Evolutionary conservation across 30 jellyfish, hydroid and myxozoan genomes (phyloP).

Genomic region (Rhopilema esculentum): DNA sequence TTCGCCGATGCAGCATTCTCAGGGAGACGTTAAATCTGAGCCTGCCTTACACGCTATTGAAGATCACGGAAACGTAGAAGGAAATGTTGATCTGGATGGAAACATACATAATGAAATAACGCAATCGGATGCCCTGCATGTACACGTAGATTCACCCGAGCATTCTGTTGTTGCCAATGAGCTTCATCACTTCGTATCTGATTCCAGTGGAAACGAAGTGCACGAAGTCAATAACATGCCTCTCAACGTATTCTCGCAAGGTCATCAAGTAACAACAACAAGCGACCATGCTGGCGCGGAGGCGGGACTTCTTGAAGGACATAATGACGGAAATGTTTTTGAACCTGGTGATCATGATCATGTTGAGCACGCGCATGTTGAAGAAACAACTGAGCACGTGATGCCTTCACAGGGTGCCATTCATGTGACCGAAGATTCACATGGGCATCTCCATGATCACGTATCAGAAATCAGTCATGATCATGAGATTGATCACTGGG

Average conservation of each 20-base stretch:
- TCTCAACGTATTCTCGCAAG: slow-evolving; percentile 19
- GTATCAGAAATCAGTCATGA: not conserved
- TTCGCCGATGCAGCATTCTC: not conserved
- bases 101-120: not conserved
- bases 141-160: not conserved
- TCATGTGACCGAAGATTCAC: slow-evolving; percentile 50
- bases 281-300: slow-evolving; percentile 50
- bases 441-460: slow-evolving; percentile 36
- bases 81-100: not conserved
- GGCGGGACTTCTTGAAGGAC: slow-evolving; percentile 1
- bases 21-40: slow-evolving; percentile 12
- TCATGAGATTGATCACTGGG: slow-evolving; percentile 1
- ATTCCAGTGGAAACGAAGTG: slow-evolving; percentile 40
- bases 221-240: slow-evolving; percentile 42
- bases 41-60: slow-evolving; percentile 4
- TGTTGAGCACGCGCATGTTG: not conserved
- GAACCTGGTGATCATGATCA: not conserved
- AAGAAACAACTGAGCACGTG: slow-evolving; percentile 35
- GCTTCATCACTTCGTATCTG: slow-evolving; percentile 37
- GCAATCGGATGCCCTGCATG: slow-evolving; percentile 7
- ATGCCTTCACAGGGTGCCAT: slow-evolving; percentile 24
- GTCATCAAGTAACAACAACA: slow-evolving; percentile 25
- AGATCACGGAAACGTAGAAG: not conserved
- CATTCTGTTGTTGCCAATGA: slow-evolving; percentile 13
- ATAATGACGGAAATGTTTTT: not conserved